These are phyloP conservation scores for Loris lydekkerianus DNA, from an alignment of 2,797 vertebrate species.

Conservation along the genomic window DNA sequence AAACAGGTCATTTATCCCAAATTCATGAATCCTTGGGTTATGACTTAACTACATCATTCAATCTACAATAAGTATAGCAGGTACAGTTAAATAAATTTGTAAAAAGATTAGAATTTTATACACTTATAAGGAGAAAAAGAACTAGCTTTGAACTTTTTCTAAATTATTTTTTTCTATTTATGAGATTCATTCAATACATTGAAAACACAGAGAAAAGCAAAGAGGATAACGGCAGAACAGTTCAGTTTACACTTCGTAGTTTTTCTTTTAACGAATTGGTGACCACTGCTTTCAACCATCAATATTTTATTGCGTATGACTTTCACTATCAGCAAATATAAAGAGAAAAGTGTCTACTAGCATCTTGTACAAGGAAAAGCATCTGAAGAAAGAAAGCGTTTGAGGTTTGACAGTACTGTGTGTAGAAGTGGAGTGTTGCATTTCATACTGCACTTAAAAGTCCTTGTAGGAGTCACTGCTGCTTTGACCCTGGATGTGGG, in stretches of 20 bases:
- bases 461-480: slow-evolving; percentile 83
- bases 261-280: slow-evolving; percentile 73
- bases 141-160: slow-evolving; percentile 72
- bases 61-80: slow-evolving; percentile 80
- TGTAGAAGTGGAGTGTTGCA: slow-evolving; percentile 79
- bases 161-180: slow-evolving; percentile 71
- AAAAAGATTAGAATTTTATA: slow-evolving; percentile 76
- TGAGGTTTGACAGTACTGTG: slow-evolving; percentile 85
- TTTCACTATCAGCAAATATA: slow-evolving; percentile 80
- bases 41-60: slow-evolving; percentile 74
- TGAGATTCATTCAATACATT: slow-evolving; percentile 72
- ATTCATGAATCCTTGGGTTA: slow-evolving; percentile 68
- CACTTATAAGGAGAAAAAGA: slow-evolving; percentile 79
- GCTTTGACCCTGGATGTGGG: slow-evolving; percentile 84
- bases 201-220: slow-evolving; percentile 80
- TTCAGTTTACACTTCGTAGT: slow-evolving; percentile 81
- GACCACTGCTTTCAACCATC: slow-evolving; percentile 77
- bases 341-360: slow-evolving; percentile 75
- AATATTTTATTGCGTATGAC: slow-evolving; percentile 82
- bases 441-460: slow-evolving; percentile 82
- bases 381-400: slow-evolving; percentile 79
- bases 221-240: slow-evolving; percentile 81
- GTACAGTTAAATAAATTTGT: slow-evolving; percentile 78
- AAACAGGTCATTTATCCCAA: slow-evolving; percentile 68
- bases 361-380: slow-evolving; percentile 80